Conservation (phyloP, 2,888 invertebrate species). For the Cephus sareptanus region DNA sequence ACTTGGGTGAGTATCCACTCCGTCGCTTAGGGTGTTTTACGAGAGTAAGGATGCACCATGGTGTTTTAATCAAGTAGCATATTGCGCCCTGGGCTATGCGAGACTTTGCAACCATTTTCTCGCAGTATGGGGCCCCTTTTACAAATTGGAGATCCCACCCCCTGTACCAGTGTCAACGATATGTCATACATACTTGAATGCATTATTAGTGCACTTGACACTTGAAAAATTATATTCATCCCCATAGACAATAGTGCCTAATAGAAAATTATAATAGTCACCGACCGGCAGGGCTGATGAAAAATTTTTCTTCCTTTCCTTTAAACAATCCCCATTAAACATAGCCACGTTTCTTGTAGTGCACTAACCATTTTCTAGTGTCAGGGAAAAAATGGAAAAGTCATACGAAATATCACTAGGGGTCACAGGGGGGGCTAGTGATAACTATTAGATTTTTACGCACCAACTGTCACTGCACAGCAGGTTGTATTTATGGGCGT, state of each 20-base stretch:
- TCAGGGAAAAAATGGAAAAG: not conserved
- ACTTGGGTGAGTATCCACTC: not conserved
- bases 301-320: not conserved
- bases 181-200: conserved; percentile 45
- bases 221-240: not conserved
- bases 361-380: not conserved
- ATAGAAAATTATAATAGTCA: not conserved
- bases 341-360: not conserved
- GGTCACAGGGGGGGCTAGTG: not conserved
- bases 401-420: not conserved
- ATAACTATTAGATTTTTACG: conserved; percentile 53
- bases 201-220: conserved; percentile 21
- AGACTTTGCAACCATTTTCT: conserved; percentile 35
- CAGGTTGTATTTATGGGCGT: conserved; percentile 62
- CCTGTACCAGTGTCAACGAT: conserved; percentile 55
- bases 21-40: conserved; percentile 32
- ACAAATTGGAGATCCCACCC: conserved; percentile 60
- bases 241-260: not conserved
- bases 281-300: not conserved
- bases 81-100: conserved; percentile 57
- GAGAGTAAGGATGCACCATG: conserved; percentile 42
- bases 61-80: conserved; percentile 63
- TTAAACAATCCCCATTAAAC: not conserved
- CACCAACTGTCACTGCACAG: conserved; percentile 59
- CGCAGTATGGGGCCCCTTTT: conserved; percentile 56